A percentile compares a stretch with the other conserved stretches of the same genome.
Conservation (phyloP, 2,797 vertebrate genomes). For the Pseudomugil gertrudae region DNA sequence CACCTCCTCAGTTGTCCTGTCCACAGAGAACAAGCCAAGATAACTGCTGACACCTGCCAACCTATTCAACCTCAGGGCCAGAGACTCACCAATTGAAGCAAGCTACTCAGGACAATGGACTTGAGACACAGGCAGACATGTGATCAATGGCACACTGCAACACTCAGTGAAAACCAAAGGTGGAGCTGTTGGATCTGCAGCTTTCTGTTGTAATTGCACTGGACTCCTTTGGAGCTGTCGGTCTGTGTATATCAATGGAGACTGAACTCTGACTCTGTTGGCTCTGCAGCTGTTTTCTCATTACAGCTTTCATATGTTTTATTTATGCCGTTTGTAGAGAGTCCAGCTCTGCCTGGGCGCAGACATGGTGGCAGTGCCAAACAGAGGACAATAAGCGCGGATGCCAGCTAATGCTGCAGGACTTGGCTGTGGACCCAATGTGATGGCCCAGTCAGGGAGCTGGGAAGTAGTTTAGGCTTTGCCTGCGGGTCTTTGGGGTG, state of each 20-base stretch:
- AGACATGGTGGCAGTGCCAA: conserved; percentile 72
- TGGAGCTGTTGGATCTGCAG: conserved; percentile 56
- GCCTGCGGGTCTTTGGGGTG: conserved; percentile 71
- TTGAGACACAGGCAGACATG: conserved; percentile 42
- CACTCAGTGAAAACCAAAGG: conserved; percentile 43
- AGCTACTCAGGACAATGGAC: conserved; percentile 68
- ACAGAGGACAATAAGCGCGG: conserved; percentile 66
- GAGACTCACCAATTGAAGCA: conserved; percentile 49
- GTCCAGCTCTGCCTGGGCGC: conserved; percentile 78
- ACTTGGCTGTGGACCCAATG: conserved; percentile 69
- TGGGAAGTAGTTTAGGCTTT: conserved; percentile 41
- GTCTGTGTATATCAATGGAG: conserved; percentile 48
- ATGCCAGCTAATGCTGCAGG: conserved; percentile 74
- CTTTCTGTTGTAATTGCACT: conserved; percentile 23
- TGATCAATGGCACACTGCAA: conserved; percentile 55
- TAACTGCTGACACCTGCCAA: conserved; percentile 81
- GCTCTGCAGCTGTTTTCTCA: conserved; percentile 76
- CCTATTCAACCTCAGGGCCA: conserved; percentile 63
- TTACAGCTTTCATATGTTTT: conserved; percentile 83
- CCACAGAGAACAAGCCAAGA: conserved; percentile 71
- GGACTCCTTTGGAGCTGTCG: conserved; percentile 36
- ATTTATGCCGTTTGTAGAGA: conserved; percentile 84
- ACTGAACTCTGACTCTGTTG: conserved; percentile 65
- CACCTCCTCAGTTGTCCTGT: conserved; percentile 68
- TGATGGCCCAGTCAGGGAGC: conserved; percentile 55